A percentile compares a stretch with the other conserved stretches of the same genome.
Conservation (phyloP, 2,113 vertebrate genomes). For the Bambusicola thoracicus region DNA sequence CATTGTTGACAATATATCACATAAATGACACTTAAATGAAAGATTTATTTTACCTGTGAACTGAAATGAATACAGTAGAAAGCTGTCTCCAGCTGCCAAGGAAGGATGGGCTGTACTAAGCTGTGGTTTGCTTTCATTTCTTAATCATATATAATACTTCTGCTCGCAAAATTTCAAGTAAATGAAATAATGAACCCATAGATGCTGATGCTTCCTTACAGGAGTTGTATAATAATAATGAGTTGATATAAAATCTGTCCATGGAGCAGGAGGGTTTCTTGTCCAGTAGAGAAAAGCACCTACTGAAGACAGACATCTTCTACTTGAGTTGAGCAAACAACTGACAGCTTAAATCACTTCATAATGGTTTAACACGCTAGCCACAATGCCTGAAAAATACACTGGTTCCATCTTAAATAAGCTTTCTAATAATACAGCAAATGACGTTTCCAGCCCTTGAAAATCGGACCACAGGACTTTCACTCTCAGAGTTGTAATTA, state of each 20-base stretch:
- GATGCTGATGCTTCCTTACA: not conserved
- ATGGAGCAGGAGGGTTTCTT: not conserved
- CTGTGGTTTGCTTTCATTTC: not conserved
- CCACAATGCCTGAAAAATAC: not conserved
- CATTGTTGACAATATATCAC: not conserved
- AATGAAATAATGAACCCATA: not conserved
- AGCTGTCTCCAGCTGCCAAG: not conserved
- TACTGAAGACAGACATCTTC: not conserved
- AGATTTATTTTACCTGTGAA: not conserved
- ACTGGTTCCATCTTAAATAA: not conserved
- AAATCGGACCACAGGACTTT: not conserved
- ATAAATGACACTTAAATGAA: constrained; percentile 3
- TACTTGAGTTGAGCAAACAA: not conserved
- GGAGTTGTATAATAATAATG: not conserved
- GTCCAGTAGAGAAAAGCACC: not conserved
- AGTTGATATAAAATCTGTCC: not conserved
- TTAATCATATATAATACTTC: not conserved
- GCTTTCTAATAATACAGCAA: not conserved
- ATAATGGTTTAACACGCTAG: not conserved
- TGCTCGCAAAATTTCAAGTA: not conserved
- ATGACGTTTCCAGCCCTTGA: not conserved
- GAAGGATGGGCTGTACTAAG: not conserved
- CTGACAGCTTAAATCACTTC: not conserved
- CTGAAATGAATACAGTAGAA: not conserved
- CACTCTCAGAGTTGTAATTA: not conserved